Evolutionary conservation across 2,113 vertebrate species (phyloP).

Genomic region (Rafetus swinhoei): DNA sequence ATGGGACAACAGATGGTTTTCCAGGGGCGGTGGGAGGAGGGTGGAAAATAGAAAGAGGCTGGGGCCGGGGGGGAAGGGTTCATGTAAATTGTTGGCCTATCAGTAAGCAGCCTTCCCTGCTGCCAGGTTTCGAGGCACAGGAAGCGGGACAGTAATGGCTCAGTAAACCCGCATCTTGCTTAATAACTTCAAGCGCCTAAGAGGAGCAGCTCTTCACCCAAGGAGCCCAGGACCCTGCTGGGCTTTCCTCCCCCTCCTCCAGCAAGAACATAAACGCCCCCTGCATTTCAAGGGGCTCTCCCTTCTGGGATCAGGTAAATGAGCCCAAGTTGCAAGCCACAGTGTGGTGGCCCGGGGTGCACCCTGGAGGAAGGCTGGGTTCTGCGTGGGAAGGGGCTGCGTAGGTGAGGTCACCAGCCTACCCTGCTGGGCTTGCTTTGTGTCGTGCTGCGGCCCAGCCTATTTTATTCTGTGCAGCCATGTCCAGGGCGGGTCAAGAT

Average conservation of each 20-base stretch:
- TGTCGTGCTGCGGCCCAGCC: not conserved
- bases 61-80: not conserved
- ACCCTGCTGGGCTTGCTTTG: not conserved
- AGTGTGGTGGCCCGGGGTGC: not conserved
- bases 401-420: not conserved
- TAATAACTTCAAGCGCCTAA: not conserved
- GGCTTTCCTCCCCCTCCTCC: not conserved
- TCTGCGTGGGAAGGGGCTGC: not conserved
- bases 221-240: not conserved
- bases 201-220: not conserved
- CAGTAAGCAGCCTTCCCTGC: not conserved
- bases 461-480: not conserved
- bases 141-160: not conserved
- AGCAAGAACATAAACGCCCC: not conserved
- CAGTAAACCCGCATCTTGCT: not conserved
- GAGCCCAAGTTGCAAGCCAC: not conserved
- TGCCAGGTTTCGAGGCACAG: not conserved
- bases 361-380: not conserved
- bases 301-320: not conserved
- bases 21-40: not conserved
- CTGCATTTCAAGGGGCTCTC: not conserved
- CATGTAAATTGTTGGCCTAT: not conserved
- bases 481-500: not conserved
- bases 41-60: not conserved
- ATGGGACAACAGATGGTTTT: not conserved